A percentile compares a stretch with the other conserved stretches of the same genome.
phyloP scores from a whole-genome alignment of 1,140 invertebrate genomes.

The Zaprionus capensis region DNA sequence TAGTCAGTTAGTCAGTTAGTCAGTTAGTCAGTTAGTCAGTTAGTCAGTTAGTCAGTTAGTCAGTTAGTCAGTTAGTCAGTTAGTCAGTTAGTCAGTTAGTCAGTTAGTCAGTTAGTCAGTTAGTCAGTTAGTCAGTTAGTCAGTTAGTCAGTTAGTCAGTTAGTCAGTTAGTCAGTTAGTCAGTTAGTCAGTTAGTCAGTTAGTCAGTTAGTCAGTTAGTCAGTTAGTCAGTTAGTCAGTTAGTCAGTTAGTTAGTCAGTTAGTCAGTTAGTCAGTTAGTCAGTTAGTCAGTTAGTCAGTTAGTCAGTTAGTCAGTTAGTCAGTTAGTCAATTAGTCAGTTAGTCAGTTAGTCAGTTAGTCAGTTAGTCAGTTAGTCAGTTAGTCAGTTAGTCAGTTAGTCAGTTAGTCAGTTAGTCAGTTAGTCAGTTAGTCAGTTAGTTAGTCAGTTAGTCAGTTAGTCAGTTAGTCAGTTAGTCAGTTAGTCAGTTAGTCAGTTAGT shows the following conservation, averaged over 20 bases:
- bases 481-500: not conserved
- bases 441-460: conserved; percentile 31
- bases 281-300: not conserved
- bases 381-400: not conserved
- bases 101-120: not conserved
- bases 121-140: not conserved
- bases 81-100: conserved; percentile 24
- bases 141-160: not conserved
- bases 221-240: not conserved
- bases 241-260: not conserved
- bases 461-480: conserved; percentile 49
- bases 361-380: not conserved
- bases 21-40: conserved; percentile 12
- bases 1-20: no score
- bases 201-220: conserved; percentile 24
- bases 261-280: not conserved
- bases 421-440: not conserved
- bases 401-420: not conserved
- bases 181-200: conserved; percentile 23
- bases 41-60: conserved; percentile 14
- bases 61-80: conserved; percentile 22
- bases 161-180: not conserved
- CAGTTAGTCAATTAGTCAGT: not conserved
- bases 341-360: conserved; percentile 50
- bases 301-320: not conserved